Conservation (phyloP, 2,797 vertebrate species). For the Alectoris magna region DNA sequence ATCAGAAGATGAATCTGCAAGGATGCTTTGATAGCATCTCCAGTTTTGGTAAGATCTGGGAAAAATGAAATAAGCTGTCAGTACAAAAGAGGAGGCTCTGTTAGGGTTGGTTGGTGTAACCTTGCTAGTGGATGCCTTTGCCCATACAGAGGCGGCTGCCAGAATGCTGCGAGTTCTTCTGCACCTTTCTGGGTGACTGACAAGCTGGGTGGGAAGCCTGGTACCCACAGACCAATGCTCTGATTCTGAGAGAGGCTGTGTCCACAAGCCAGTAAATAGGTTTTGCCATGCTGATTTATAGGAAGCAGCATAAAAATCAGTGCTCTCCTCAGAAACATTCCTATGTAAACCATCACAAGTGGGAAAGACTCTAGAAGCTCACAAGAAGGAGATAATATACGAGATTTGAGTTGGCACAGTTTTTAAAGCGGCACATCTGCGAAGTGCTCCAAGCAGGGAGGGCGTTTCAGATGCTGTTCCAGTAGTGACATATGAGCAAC, state of each 20-base stretch:
- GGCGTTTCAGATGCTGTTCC: background rate
- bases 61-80: background rate
- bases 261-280: background rate
- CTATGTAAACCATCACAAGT: background rate
- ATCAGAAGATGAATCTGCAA: background rate
- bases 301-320: background rate
- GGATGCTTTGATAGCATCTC: background rate
- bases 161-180: background rate
- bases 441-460: background rate
- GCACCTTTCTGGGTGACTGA: background rate
- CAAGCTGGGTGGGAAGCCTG: background rate
- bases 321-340: background rate
- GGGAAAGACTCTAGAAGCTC: background rate
- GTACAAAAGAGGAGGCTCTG: background rate
- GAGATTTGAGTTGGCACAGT: background rate
- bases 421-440: background rate
- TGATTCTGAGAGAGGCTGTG: background rate
- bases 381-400: background rate
- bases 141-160: accelerated
- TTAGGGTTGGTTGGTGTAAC: background rate
- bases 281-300: background rate
- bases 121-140: background rate
- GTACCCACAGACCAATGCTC: background rate
- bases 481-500: accelerated
- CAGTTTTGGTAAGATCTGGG: background rate